A percentile compares a stretch with the other conserved stretches of the same genome.
Conservation (phyloP, 2,797 vertebrate species). For the Sebastes minor region DNA sequence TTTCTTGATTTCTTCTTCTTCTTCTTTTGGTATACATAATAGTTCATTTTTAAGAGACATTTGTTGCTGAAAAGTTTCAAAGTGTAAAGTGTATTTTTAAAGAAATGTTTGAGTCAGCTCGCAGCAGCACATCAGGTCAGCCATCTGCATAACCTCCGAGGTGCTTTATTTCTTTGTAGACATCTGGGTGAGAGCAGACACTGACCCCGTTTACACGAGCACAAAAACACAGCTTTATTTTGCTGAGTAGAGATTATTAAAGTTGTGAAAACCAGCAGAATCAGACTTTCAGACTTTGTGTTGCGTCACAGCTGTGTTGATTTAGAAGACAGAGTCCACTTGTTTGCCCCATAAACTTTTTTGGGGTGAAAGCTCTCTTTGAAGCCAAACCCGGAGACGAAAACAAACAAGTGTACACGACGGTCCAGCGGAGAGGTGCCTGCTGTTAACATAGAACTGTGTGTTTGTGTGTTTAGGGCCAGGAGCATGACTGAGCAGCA, state of each 20-base stretch:
- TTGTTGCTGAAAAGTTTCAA: neutral
- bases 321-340: conserved; percentile 60
- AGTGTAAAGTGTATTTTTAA: neutral
- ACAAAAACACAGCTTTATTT: conserved; percentile 15
- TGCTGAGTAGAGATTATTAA: conserved; percentile 32
- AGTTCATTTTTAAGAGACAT: neutral
- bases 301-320: conserved; percentile 61
- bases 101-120: conserved; percentile 9
- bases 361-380: conserved; percentile 22
- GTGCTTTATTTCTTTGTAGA: conserved; percentile 31
- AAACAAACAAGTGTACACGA: conserved; percentile 49
- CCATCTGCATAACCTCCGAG: conserved; percentile 66
- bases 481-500: conserved; percentile 80
- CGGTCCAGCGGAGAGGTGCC: conserved; percentile 11
- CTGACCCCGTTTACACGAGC: conserved; percentile 42
- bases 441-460: conserved; percentile 46
- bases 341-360: conserved; percentile 37
- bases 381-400: conserved; percentile 36
- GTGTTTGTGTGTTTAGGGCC: conserved; percentile 75
- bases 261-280: conserved; percentile 18
- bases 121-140: conserved; percentile 45
- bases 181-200: conserved; percentile 46
- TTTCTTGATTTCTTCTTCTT: neutral
- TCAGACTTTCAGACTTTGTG: conserved; percentile 38
- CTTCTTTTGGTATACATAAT: neutral